Percentiles rank a stretch among this genome's conserved stretches.
Evolutionary conservation across 2,797 vertebrate species (phyloP).

Genomic region (Morus bassanus): DNA sequence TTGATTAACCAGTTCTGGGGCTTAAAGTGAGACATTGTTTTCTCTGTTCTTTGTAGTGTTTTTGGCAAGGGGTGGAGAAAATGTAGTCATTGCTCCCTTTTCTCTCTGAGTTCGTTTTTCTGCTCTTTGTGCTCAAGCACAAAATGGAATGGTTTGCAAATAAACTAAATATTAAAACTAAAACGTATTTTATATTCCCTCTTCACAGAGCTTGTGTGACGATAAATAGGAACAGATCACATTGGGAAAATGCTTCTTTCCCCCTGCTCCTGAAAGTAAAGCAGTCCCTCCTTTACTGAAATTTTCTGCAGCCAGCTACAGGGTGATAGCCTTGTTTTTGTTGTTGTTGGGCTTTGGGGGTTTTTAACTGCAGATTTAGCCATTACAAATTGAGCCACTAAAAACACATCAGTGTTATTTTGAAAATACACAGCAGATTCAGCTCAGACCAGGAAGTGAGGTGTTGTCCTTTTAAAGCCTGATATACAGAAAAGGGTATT

Average conservation of each 20-base stretch:
- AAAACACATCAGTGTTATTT: constrained; percentile 41
- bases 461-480: constrained; percentile 66
- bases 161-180: not conserved
- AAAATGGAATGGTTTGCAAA: not conserved
- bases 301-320: constrained; percentile 24
- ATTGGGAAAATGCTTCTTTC: not conserved
- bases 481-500: constrained; percentile 71
- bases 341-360: constrained; percentile 35
- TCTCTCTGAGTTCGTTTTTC: not conserved
- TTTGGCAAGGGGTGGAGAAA: constrained; percentile 20
- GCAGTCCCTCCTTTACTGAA: not conserved
- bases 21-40: not conserved
- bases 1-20: constrained; percentile 30
- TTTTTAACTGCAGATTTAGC: constrained; percentile 23
- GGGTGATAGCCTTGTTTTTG: constrained; percentile 26
- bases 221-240: constrained; percentile 2
- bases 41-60: constrained; percentile 36
- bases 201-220: not conserved
- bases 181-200: not conserved
- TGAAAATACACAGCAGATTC: constrained; percentile 46
- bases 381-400: not conserved
- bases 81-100: not conserved
- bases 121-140: not conserved
- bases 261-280: not conserved
- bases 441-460: constrained; percentile 67